Base-by-base conservation (phyloP, 2,888 invertebrate genomes). In the Cryptocheilus praepositus region DNA sequence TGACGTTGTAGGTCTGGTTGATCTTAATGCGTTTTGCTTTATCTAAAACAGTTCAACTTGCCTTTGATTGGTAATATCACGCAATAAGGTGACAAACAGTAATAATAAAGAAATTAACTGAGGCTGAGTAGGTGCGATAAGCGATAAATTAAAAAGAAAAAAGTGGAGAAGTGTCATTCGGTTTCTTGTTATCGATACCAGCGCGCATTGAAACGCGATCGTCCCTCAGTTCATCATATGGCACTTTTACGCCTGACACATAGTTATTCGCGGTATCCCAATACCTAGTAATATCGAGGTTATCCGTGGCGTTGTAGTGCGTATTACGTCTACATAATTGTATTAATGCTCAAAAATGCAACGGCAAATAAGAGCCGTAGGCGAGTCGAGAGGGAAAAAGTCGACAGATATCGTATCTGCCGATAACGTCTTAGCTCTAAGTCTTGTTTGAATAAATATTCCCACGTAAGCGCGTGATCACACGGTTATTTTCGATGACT, bases 361-460 rank as follows among this genome's bases (percentile, higher is more conserved):
- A 54, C 45, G 63, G 63, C 54, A 78, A 76, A 74, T 56, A 69
- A 61, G 64, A 53, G 61, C 45, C 61, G 57, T 63, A 36, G 60
- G 11, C 51, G 59, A 44, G 57, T 45, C 58, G 54, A 13, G 18
- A 36, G 28, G 55, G n/a, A 36, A 43, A 74, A 72, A 72, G 49
- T 25, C 55, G 28, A 46, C 64, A 67, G 77, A 73, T 77, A 79
- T 70, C 74, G 73, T 79, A 77, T 78, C 78, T 69, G 55, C 58
- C 76, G 79, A 79, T 79, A 79, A 79, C 74, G 67, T 68, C 59
- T 70, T 52, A 62, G 70, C 70, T 70, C 64, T 67, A 65, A 69
- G 70, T 69, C 70, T 70, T 74, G 74, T 78, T 73, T 79, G 74
- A 79, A 79, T 78, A 79, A 79, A 79, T 79, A 79, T 79, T 74